Evolutionary conservation across 2,888 invertebrate species (phyloP), one percentile per base, ranked within the genome.

Genomic region (Drosophila koepferae): DNA sequence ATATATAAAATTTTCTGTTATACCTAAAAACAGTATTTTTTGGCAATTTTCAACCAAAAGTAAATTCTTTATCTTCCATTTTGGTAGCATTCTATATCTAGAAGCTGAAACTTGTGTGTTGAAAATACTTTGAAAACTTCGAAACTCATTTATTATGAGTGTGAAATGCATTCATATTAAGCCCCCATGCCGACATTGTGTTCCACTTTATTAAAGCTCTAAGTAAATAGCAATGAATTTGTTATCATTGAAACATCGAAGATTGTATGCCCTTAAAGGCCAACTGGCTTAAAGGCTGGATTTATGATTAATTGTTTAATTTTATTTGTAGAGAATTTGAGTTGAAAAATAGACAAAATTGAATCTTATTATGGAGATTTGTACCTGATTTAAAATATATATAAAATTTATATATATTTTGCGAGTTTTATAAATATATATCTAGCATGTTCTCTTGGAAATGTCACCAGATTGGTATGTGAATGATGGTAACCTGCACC

Each of bases 131-230:
- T 44, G 34, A 16, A 14, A 46, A 34, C 16, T 34, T 59, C 23
- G 20, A 20, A 20, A 20, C 20, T 20, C 20, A 20, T 20, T 20
- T 20, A 20, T 20, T 20, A 20, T 31, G 31, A 40, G 31, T 16
- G 38, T 20, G 40, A 40, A 49, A 61, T 49, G 49, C 60, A 49
- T 49, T 49, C 60, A 40, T 28, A 49, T 60, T 40, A 12, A 18
- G 38, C 20, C 46, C 58, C 6, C 46, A 46, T 16, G 44, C 23
- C n/a, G 38, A 16, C n/a, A 12, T 28, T 10, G 60, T 28, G 60
- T 31, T 61, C 60, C 38, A 61, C 28, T 61, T 61, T 49, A 46
- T 18, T 18, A 28, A 60, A 61, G 38, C 60, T 40, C 49, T 31
- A 1, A 49, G 49, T 46, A 59, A 59, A 59, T 18, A 56, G 41